Evolutionary conservation across 2,888 invertebrate species (phyloP), one percentile per base, ranked within the genome.

Genomic region (Nasonia oneida): DNA sequence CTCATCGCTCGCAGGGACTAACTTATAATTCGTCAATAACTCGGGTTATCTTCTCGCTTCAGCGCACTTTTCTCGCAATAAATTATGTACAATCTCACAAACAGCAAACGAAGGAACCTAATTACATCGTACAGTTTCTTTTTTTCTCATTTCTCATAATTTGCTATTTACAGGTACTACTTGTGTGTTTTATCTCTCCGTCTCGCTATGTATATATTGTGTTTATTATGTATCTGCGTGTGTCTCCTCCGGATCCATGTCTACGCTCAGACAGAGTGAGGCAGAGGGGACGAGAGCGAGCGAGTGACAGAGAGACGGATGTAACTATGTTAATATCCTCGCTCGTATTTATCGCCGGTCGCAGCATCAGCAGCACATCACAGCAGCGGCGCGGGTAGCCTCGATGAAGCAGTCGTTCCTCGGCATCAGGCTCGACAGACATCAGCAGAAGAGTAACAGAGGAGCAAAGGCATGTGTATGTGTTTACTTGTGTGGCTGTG

Each of bases 51-150:
- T 81, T 42, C 64, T 80, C 61, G 70, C 64, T 80, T 83, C 74
- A 80, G 61, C 57, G 53, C 57, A 61, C 57, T 61, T 73, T 76
- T 86, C 80, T 81, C 83, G 75, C 91, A 92, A 93, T 93, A 93
- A 93, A 93, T 93, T 93, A 93, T 93, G 90, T 93, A 93, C 93
- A 93, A 93, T 93, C 92, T 93, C 93, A 92, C 93, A 93, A 93
- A 93, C 93, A 93, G 92, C 93, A 93, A 93, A 93, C 92, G 90
- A 92, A 93, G 92, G 91, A 93, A 93, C 92, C 92, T 93, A 93
- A 93, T 93, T 93, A 93, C 92, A 93, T 93, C 90, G 90, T 92
- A 90, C 79, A 53, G 81, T 83, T 82, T 83, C 81, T 87, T 87
- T 92, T 90, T 91, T 92, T 91, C 57, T 61, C 57, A 61, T 61